Conservation (phyloP, 37 sponge, comb jelly and placozoan species). For the Crambe crambe region DNA sequence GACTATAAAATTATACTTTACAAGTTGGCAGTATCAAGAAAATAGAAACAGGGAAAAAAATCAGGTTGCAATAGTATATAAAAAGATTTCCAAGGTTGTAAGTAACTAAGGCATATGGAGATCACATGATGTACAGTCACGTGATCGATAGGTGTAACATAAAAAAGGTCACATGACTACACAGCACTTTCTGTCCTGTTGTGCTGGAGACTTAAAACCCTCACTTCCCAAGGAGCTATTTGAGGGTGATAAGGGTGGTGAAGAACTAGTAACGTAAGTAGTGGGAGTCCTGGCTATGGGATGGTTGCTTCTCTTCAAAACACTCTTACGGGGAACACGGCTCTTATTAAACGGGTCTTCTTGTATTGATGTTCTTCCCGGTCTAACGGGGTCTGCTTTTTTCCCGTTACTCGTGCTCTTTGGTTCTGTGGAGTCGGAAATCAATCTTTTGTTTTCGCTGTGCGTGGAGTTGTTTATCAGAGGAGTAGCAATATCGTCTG, state of each 20-base stretch:
- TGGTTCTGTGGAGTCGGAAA: neutral
- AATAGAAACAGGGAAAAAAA: no score
- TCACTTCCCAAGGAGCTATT: neutral
- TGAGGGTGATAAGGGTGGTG: neutral
- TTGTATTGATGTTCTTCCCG: neutral
- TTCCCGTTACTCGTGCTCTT: neutral
- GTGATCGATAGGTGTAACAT: no score
- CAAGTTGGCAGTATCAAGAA: no score
- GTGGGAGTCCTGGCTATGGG: neutral
- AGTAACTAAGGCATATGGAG: no score
- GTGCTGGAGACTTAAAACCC: neutral
- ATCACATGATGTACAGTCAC: no score
- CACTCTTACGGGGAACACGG: slow-evolving; percentile 28
- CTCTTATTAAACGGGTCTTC: neutral
- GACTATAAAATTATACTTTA: no score
- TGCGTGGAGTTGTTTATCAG: neutral
- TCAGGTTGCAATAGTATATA: no score
- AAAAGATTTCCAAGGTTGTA: no score
- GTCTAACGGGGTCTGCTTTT: neutral
- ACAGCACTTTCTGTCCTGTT: slow-evolving; percentile 22
- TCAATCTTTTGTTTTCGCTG: neutral
- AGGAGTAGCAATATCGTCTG: neutral
- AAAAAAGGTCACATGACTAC: slow-evolving; percentile 41
- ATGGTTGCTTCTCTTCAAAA: neutral
- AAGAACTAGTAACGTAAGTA: neutral